Evolutionary conservation across 2,797 vertebrate species (phyloP), one percentile per base, ranked within the genome.

Genomic region (Peromyscus attwateri): DNA sequence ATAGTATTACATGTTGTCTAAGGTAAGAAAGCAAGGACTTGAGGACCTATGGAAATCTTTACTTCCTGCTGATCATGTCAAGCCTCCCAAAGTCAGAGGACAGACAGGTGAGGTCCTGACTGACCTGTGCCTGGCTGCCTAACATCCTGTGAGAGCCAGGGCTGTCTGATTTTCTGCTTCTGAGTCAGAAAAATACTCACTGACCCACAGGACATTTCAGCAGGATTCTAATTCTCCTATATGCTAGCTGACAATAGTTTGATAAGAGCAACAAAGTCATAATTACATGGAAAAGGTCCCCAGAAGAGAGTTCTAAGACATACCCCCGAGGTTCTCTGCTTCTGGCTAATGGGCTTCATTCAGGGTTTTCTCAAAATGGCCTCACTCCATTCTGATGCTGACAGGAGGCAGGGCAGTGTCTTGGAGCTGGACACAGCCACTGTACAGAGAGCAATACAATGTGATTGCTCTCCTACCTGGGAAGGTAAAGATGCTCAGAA

Each of bases 271-370:
- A 81, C 89, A 83, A 55, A 71, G 64, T 91, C 37, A 19, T 76
- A 55, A 83, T 68, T 91, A 49, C 49, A 52, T 27, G 31, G 82
- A 83, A 92, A 97, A 93, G 46, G 27, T 93, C 68, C 29, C 40
- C 80, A 88, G 82, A 87, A 75, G 68, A 62, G 75, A 81, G 71
- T 94, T 96, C 89, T 92, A 80, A 94, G 92, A 95, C 31, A n/a
- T 83, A 68, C 62, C 68, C 75, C 77, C 1, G 87, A 91, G 73
- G 83, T 68, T 60, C 49, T 87, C 62, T 87, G 87, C 76, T 92
- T 73, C 11, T 66, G 79, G 77, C 37, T 89, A 92, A 94, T 94
- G 82, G 96, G 64, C 23, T 87, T 46, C 14, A 19, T 43, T 83
- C 88, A 55, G 57, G 4, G n/a, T 80, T 91, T 89, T 62, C 95